Evolutionary conservation across 2,113 vertebrate genomes (phyloP), one percentile per base, ranked within the genome.

Genomic region (Trichomycterus rosablanca): DNA sequence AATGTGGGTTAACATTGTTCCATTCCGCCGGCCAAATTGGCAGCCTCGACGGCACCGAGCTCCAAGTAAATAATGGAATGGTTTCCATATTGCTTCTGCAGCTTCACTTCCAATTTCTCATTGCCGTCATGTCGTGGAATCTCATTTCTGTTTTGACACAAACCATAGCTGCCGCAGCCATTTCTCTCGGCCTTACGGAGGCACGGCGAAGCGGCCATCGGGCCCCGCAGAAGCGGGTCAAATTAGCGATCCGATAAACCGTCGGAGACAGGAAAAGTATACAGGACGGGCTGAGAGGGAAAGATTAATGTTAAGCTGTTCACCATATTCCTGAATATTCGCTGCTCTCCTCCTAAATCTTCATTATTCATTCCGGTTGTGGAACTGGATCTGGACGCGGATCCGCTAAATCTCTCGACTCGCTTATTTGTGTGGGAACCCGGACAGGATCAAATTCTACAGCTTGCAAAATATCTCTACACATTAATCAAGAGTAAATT

Each of bases 1-100:
- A 88, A 83, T 78, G 73, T 78, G 81, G 70, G 78, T 80, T 83
- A 74, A 81, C 78, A 68, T 71, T 73, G 50, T 77, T 79, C 68
- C 68, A 71, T 64, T 35, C 39, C 67, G 19, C 6, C 23, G 22
- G 77, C 82, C 81, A 85, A 83, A 67, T 77, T 85, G 83, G 87
- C 83, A 77, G 57, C 59, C 50, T 11, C 30, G 45, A 30, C 22
- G 20, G 28, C 22, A 42, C 57, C 45, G 55, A 60, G 67, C 71
- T 83, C 79, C 44, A 42, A 84, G 76, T 79, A 80, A 83, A 83
- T 75, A 83, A 70, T 35, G 68, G 68, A 80, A 82, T 76, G 55
- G 49, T 76, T 78, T 84, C 80, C 77, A 83, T 70, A 71, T 73
- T 77, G 67, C 68, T 66, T 70, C 59, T 61, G 69, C 69, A 48